phyloP scores from a whole-genome alignment of 2,797 vertebrate species.

The Gobionotothen gibberifrons region DNA sequence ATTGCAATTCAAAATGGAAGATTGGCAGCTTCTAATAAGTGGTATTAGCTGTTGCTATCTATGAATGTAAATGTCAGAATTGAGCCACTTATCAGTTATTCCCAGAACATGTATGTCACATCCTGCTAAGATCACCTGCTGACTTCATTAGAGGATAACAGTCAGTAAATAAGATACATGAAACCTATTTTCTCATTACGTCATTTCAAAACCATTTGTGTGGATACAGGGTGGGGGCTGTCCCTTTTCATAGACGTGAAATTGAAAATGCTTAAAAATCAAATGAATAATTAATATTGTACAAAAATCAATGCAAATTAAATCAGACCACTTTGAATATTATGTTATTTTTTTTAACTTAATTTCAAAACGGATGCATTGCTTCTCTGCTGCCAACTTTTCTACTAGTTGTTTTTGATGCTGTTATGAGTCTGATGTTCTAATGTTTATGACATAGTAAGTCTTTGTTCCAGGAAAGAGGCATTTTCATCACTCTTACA shows the following conservation, averaged over 20 bases:
- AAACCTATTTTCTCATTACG: slow-evolving; percentile 3
- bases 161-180: slow-evolving; percentile 29
- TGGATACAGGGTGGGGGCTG: neutral
- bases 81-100: slow-evolving; percentile 47
- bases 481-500: slow-evolving; percentile 2
- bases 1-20: slow-evolving; percentile 78
- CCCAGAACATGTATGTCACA: slow-evolving; percentile 23
- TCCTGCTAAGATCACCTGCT: slow-evolving; percentile 31
- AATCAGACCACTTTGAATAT: neutral
- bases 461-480: slow-evolving; percentile 12
- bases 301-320: neutral
- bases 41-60: slow-evolving; percentile 83
- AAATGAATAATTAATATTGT: neutral
- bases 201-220: slow-evolving; percentile 7
- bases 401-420: no score
- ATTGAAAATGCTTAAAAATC: neutral
- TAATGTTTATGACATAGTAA: neutral
- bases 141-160: slow-evolving; percentile 33
- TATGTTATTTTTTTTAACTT: neutral
- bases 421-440: no score
- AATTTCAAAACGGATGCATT: no score
- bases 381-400: no score
- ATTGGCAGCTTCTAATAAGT: slow-evolving; percentile 83
- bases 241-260: neutral
- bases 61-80: slow-evolving; percentile 82